Percentiles rank a stretch among this genome's conserved stretches.
phyloP scores from a whole-genome alignment of 2,797 vertebrate genomes.

The Psittacula derbiana region DNA sequence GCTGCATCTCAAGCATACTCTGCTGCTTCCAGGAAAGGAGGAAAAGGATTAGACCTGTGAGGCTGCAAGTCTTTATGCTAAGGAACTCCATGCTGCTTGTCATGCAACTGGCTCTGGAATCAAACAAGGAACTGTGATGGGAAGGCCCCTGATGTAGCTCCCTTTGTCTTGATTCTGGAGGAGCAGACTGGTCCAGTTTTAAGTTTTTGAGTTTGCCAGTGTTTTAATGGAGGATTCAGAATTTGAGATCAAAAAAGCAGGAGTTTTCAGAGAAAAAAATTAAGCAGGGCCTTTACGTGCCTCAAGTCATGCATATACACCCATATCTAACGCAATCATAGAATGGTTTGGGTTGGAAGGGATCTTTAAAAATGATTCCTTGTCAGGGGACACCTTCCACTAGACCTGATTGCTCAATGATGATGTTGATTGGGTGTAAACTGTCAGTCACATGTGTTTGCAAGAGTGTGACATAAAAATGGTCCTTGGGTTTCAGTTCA shows the following conservation, averaged over 20 bases:
- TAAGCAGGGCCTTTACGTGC: fast-evolving
- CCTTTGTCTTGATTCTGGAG: neutral
- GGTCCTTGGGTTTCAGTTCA: neutral
- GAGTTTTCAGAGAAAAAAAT: neutral
- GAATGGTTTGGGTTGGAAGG: neutral
- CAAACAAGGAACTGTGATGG: fast-evolving
- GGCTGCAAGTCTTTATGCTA: neutral
- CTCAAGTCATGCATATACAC: fast-evolving
- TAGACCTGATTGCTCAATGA: neutral
- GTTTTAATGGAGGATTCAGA: neutral
- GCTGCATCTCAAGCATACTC: neutral
- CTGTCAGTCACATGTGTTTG: neutral
- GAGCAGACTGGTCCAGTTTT: neutral
- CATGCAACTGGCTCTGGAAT: neutral
- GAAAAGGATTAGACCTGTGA: neutral
- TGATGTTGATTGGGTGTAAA: fast-evolving
- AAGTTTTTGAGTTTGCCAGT: neutral
- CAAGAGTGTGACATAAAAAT: neutral
- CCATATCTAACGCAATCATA: neutral
- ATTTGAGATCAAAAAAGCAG: neutral
- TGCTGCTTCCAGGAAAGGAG: neutral
- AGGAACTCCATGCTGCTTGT: neutral
- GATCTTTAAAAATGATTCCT: neutral
- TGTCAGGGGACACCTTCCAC: neutral
- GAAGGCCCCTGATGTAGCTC: neutral